These are phyloP conservation scores for Montipora capitata DNA, from an alignment of 92 coral and sea anemone species.

Conservation along the genomic window DNA sequence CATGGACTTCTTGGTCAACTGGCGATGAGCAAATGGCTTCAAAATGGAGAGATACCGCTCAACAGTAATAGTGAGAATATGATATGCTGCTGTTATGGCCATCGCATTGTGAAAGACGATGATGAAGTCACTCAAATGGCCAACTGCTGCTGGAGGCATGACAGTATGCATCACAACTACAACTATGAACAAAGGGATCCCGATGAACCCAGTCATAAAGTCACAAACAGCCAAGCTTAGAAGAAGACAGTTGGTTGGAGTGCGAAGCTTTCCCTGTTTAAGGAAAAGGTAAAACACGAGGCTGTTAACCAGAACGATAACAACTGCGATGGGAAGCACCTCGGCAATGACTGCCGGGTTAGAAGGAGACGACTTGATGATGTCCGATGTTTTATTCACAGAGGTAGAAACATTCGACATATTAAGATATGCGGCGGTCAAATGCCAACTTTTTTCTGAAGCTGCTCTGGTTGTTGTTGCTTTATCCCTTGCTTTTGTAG, in stretches of 20 bases:
- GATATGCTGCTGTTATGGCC: constrained; percentile 80
- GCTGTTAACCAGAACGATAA: constrained; percentile 65
- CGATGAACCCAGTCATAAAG: constrained; percentile 66
- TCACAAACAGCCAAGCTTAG: constrained; percentile 76
- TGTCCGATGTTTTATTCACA: not conserved
- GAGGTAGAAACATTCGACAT: constrained; percentile 8
- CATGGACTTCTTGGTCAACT: constrained; percentile 60
- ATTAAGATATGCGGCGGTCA: not conserved
- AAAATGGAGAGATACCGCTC: constrained; percentile 82
- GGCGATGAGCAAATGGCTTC: constrained; percentile 79
- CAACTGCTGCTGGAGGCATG: not conserved
- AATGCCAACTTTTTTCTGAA: not conserved
- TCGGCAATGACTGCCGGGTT: not conserved
- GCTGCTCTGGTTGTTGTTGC: too few species aligned
- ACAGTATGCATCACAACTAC: not conserved
- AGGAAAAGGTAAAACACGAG: constrained; percentile 67
- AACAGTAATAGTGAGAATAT: constrained; percentile 78
- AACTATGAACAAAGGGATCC: constrained; percentile 64
- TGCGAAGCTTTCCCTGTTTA: constrained; percentile 55
- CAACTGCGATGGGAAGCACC: constrained; percentile 55
- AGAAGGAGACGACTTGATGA: not conserved
- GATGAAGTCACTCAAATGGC: constrained; percentile 5
- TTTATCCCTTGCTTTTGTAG: not conserved
- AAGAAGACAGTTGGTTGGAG: constrained; percentile 77
- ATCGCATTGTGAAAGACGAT: constrained; percentile 40